These are phyloP conservation scores for Donacobius atricapilla DNA, from an alignment of 2,113 vertebrate genomes.

Conservation along the genomic window DNA sequence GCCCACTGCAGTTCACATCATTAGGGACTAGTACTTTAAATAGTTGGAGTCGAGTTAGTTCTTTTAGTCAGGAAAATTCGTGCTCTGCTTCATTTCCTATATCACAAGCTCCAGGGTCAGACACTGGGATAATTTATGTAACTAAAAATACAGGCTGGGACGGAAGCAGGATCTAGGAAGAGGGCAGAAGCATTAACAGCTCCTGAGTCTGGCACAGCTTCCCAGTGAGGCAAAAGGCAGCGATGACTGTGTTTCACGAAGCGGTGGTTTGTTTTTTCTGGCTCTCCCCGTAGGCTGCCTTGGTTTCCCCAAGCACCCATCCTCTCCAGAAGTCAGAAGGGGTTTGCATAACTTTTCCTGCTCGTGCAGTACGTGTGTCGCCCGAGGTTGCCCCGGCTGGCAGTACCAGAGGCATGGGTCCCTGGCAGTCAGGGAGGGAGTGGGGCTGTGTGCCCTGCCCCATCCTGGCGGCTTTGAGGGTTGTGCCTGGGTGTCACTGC, in stretches of 20 bases:
- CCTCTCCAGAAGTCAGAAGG: neutral
- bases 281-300: neutral
- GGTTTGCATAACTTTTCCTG: neutral
- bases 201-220: neutral
- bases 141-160: slow-evolving; percentile 17
- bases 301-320: neutral
- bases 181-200: neutral
- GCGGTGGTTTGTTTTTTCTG: neutral
- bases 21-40: neutral
- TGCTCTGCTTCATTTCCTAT: neutral
- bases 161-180: slow-evolving; percentile 8
- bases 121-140: neutral
- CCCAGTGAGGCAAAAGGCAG: neutral
- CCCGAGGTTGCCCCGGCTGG: neutral
- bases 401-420: neutral
- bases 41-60: neutral
- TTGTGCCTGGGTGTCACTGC: too few species aligned
- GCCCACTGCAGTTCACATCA: neutral
- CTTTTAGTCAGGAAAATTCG: neutral
- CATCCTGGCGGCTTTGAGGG: neutral
- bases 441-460: neutral
- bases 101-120: neutral
- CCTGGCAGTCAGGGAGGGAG: neutral
- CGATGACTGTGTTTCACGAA: neutral
- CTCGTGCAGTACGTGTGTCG: neutral